Conservation (phyloP, 1,140 invertebrate genomes). For the Meloidogyne chitwoodi region DNA sequence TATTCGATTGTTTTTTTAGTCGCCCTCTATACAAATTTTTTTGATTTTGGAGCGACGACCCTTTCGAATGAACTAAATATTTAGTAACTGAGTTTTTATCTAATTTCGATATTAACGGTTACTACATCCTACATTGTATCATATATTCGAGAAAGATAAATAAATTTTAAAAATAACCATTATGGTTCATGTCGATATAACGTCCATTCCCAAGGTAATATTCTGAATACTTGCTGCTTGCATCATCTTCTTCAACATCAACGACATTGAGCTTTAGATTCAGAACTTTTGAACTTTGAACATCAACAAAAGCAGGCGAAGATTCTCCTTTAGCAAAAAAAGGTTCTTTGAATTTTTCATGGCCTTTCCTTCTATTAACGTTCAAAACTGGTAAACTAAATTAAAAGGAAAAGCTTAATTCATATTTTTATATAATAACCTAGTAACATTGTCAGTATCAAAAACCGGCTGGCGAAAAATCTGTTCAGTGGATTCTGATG, state of each 20-base stretch:
- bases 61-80: too few species aligned
- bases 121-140: too few species aligned
- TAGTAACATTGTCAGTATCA: conserved; percentile 27
- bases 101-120: too few species aligned
- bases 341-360: neutral
- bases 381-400: conserved; percentile 29
- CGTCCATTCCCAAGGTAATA: conserved; percentile 44
- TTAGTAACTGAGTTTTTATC: too few species aligned
- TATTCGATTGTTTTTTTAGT: too few species aligned
- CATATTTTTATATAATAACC: neutral
- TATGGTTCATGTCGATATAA: conserved; percentile 58
- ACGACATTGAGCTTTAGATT: neutral
- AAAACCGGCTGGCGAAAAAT: neutral
- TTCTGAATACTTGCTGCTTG: conserved; percentile 46
- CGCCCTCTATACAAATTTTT: too few species aligned
- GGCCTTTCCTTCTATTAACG: neutral
- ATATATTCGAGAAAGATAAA: too few species aligned
- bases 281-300: neutral
- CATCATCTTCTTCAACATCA: neutral
- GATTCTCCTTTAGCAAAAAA: conserved; percentile 8
- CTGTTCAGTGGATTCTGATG: neutral
- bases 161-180: too few species aligned
- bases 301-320: neutral
- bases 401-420: neutral
- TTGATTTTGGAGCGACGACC: too few species aligned